A percentile compares a stretch with the other conserved stretches of the same genome.
These are phyloP conservation scores for Drosophila nasuta DNA, from an alignment of 1,140 invertebrate species.

Conservation along the genomic window DNA sequence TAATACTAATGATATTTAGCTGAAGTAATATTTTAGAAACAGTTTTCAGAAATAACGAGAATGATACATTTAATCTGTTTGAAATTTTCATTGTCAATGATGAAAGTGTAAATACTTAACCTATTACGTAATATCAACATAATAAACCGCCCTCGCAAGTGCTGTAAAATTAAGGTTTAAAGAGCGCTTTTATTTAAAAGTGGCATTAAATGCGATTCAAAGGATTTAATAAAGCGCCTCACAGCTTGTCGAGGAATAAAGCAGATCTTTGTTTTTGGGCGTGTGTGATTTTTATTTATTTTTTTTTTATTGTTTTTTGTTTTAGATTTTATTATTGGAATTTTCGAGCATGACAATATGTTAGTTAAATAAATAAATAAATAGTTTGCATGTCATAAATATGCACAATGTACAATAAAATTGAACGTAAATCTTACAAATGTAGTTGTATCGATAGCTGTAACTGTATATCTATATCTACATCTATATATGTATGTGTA, in stretches of 20 bases:
- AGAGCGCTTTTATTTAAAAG: slow-evolving; percentile 14
- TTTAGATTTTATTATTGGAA: slow-evolving; percentile 54
- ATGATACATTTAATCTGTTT: no score
- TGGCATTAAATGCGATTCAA: slow-evolving; percentile 20
- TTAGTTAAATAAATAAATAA: slow-evolving; percentile 83
- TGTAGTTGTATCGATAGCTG: slow-evolving; percentile 33
- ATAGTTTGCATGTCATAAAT: slow-evolving; percentile 65
- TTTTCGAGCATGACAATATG: slow-evolving; percentile 74
- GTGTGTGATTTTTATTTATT: slow-evolving; percentile 48
- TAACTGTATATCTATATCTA: background rate
- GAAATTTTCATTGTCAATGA: no score
- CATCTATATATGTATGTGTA: background rate
- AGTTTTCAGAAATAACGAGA: no score
- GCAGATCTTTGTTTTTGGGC: slow-evolving; percentile 16
- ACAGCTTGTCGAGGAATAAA: slow-evolving; percentile 26
- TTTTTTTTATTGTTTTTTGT: slow-evolving; percentile 30
- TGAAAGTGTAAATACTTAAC: no score
- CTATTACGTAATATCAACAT: no score
- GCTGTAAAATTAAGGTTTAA: slow-evolving; percentile 20
- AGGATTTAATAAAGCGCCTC: slow-evolving; percentile 22
- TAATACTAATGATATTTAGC: no score
- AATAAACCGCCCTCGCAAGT: background rate
- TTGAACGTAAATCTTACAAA: slow-evolving; percentile 52
- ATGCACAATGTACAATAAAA: slow-evolving; percentile 46
- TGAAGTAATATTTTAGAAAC: no score